Conservation (phyloP, 2,797 vertebrate genomes). For the Pantherophis alleghaniensis region DNA sequence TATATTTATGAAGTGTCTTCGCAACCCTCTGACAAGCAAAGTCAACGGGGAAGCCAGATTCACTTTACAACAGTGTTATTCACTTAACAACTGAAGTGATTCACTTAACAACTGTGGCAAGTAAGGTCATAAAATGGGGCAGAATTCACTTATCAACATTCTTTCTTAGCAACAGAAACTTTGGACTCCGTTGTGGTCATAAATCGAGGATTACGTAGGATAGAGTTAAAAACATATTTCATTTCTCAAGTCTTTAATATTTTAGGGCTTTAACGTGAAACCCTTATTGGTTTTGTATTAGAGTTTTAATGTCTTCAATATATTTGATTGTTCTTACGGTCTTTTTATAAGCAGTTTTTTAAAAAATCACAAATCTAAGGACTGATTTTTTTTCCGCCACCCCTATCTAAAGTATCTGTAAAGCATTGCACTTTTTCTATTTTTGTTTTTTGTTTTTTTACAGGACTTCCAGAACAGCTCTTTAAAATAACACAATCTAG, state of each 20-base stretch:
- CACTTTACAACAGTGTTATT: background rate
- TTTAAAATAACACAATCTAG: background rate
- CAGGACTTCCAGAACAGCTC: background rate
- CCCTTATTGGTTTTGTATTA: background rate
- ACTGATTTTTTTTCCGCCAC: background rate
- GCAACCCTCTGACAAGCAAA: background rate
- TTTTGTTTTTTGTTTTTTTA: background rate
- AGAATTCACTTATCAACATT: background rate
- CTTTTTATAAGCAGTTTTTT: background rate
- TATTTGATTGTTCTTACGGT: background rate
- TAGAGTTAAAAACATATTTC: background rate
- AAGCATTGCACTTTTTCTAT: background rate
- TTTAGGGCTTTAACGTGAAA: background rate
- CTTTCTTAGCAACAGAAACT: background rate
- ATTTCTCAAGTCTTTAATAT: background rate
- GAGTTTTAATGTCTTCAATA: background rate
- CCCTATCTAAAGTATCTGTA: too few relatives aligned
- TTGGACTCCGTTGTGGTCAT: background rate
- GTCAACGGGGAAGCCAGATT: background rate
- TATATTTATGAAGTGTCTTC: background rate
- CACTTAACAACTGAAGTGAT: background rate
- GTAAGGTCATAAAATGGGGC: background rate
- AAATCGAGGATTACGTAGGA: background rate
- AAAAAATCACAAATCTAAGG: background rate
- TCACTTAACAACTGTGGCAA: background rate